These are phyloP conservation scores for Sarcophaga peregrina DNA, from an alignment of 1,140 invertebrate species.

Conservation along the genomic window DNA sequence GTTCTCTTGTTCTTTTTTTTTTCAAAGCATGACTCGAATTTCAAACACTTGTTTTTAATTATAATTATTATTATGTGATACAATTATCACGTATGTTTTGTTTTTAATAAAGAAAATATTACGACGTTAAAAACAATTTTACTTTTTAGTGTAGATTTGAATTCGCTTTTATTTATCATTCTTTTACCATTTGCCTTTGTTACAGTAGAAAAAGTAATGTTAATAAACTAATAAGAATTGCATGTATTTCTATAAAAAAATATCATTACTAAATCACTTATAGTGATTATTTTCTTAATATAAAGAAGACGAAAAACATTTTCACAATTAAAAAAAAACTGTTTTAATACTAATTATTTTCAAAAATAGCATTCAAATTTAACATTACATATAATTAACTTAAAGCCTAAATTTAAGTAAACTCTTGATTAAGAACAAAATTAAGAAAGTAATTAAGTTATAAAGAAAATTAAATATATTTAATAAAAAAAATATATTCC, in stretches of 20 bases:
- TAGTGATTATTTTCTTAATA: background rate
- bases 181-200: too few relatives aligned
- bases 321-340: background rate
- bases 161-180: too few relatives aligned
- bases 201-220: too few relatives aligned
- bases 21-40: too few relatives aligned
- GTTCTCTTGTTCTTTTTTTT: too few relatives aligned
- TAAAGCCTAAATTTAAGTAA: slow-evolving; percentile 6
- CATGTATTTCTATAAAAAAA: slow-evolving; percentile 7
- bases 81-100: too few relatives aligned
- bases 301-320: background rate
- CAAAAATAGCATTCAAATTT: background rate
- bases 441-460: background rate
- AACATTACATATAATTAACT: background rate
- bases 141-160: too few relatives aligned
- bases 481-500: too few relatives aligned
- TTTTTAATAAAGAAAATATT: too few relatives aligned
- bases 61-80: too few relatives aligned
- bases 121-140: too few relatives aligned
- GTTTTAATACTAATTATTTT: background rate
- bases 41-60: too few relatives aligned
- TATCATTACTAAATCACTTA: slow-evolving; percentile 6
- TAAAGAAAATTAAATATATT: background rate
- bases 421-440: slow-evolving; percentile 4
- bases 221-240: background rate